These are phyloP conservation scores for Calypte anna DNA, from an alignment of 2,113 vertebrate genomes.

Conservation along the genomic window DNA sequence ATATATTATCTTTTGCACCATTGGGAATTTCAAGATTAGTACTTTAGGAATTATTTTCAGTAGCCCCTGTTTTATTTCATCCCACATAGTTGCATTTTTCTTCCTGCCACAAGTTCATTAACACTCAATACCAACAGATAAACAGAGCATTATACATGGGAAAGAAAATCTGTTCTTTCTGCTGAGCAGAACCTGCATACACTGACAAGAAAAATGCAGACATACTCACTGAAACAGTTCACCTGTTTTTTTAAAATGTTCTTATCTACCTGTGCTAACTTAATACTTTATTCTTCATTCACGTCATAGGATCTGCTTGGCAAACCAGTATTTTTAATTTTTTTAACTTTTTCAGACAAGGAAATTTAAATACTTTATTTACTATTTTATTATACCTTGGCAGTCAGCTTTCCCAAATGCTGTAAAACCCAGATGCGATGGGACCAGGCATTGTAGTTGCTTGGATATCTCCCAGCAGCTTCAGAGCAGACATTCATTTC, in stretches of 20 bases:
- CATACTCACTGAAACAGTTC: background rate
- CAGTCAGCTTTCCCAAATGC: constrained; percentile 86
- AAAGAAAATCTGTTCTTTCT: background rate
- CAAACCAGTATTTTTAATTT: background rate
- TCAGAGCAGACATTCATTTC: constrained; percentile 93
- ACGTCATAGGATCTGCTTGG: background rate
- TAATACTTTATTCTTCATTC: background rate
- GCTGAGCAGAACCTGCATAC: background rate
- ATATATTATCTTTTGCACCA: background rate
- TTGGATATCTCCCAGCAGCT: constrained; percentile 91
- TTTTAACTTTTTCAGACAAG: background rate
- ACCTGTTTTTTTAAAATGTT: background rate
- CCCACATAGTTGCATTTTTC: background rate
- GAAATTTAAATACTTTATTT: background rate
- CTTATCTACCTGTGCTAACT: background rate
- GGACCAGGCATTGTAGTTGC: constrained; percentile 99
- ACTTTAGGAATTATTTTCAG: background rate
- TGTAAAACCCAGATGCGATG: constrained; percentile 98
- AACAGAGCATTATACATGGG: background rate
- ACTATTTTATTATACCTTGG: constrained; percentile 81
- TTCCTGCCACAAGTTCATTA: background rate
- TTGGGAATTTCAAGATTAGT: background rate
- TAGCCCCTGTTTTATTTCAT: background rate
- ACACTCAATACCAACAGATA: background rate
- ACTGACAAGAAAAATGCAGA: background rate